A percentile compares a stretch with the other conserved stretches of the same genome.
Evolutionary conservation across 2,888 invertebrate genomes (phyloP).

Genomic region (Parnassius glacialis): DNA sequence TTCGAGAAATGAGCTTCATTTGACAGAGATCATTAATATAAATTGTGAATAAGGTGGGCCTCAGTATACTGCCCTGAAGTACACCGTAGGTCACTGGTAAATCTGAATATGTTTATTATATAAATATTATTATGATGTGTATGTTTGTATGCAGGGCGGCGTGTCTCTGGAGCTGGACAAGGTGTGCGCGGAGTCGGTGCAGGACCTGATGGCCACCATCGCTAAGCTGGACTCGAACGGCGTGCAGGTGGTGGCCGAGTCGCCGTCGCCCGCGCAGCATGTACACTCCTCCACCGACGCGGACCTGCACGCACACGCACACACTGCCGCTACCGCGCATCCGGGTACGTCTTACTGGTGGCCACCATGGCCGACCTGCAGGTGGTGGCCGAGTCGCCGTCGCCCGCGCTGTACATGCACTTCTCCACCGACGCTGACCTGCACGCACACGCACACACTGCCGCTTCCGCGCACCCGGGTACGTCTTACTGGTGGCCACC

Average conservation of each 20-base stretch:
- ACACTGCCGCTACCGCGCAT: neutral
- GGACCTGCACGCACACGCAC: constrained; percentile 37
- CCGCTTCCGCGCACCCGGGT: neutral
- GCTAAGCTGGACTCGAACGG: constrained; percentile 93
- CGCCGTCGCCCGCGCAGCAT: constrained; percentile 71
- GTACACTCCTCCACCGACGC: constrained; percentile 89
- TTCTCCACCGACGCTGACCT: constrained; percentile 84
- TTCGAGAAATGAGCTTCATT: too few species aligned
- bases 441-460: constrained; percentile 39
- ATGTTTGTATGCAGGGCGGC: constrained; percentile 43
- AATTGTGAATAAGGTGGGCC: too few species aligned
- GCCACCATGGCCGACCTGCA: too few species aligned
- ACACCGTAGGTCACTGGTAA: too few species aligned
- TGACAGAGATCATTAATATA: too few species aligned
- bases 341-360: too few species aligned
- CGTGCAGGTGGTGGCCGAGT: constrained; percentile 83
- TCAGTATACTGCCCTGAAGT: too few species aligned
- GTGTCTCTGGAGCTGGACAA: constrained; percentile 84
- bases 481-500: too few species aligned
- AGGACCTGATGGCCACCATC: constrained; percentile 92
- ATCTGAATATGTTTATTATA: too few species aligned
- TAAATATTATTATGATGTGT: too few species aligned
- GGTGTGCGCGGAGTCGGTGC: constrained; percentile 91
- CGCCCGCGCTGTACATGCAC: constrained; percentile 83
- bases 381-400: constrained; percentile 36